Base-by-base conservation (phyloP, 2,113 vertebrate genomes). In the Colius striatus region DNA sequence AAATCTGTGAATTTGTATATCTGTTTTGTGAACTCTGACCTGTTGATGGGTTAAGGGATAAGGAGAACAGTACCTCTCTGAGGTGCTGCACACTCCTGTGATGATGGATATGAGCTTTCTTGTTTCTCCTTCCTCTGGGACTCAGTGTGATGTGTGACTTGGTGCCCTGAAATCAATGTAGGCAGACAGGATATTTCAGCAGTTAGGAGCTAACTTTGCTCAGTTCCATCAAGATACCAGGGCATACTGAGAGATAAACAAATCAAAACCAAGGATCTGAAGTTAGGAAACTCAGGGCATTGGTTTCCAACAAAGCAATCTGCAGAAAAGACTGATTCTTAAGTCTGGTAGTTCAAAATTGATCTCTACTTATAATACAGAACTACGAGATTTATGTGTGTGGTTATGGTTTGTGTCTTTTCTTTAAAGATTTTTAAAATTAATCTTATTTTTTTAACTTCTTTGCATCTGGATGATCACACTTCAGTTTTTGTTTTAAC, bases 61-160 rank as follows among this genome's bases (percentile, higher is more conserved):
- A 54, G 27, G 22, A 74, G 26, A 58, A 20, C 1, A 1, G 4
- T 16, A 13, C 4, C 3, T 68, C 45, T 78, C 57, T 57, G 70
- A 78, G 22, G 11, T 51, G 25, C 30, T 66, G 30, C 41, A 51
- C 0, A 21, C 22, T 38, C 34, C 34, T 85, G 43, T 0, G 1
- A 8, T 43, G 9, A 9, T 9, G 10, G 10, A 7, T 53, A 29
- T 1, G 4, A n/a, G 8, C 3, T 16, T 5, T 36, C 11, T 38
- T 43, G 7, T 53, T 88, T 21, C 6, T 65, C 18, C 41, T 78
- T 68, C 17, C 32, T 68, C 15, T 30, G 65, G 50, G 25, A 48
- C 16, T 4, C 32, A 29, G 1, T 0, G 0, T 4, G 23, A 38
- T 27, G 19, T 14, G 41, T 55, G 43, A 81, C 5, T 73, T 30